A percentile compares a stretch with the other conserved stretches of the same genome.
phyloP scores from a whole-genome alignment of 2,113 vertebrate species.

The Spizaetus ornatus region DNA sequence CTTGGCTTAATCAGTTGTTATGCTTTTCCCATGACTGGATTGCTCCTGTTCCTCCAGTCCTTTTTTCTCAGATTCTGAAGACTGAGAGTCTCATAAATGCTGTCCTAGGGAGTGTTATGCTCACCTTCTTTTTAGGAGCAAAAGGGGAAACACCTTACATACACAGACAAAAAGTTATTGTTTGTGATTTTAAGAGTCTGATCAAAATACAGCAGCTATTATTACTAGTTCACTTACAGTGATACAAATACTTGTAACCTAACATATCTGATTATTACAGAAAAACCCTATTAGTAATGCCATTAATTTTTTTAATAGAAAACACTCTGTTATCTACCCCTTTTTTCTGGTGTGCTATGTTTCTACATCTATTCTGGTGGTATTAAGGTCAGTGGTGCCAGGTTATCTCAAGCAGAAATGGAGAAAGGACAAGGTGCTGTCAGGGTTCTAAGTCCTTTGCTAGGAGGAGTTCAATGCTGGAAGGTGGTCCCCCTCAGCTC shows the following conservation, averaged over 20 bases:
- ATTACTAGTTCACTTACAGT: neutral
- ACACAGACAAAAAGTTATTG: neutral
- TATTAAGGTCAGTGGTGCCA: neutral
- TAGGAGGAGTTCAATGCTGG: neutral
- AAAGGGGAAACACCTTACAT: neutral
- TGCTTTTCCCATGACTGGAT: neutral
- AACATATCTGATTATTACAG: neutral
- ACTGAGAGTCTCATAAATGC: neutral
- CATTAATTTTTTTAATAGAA: neutral
- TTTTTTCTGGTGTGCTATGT: neutral
- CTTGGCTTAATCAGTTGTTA: neutral
- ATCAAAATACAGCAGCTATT: neutral
- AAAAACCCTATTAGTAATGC: neutral
- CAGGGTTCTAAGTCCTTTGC: neutral
- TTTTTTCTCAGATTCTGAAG: neutral
- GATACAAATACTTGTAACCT: neutral
- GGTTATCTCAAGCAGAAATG: neutral
- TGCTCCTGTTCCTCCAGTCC: neutral
- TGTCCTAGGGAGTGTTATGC: neutral
- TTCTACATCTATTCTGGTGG: accelerated
- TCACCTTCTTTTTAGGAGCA: neutral
- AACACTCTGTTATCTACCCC: neutral
- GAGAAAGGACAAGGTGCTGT: neutral
- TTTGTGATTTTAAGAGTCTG: neutral
- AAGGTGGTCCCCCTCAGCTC: neutral